These are phyloP conservation scores for Lasiurus cinereus DNA, from an alignment of 2,113 vertebrate species.

Conservation along the genomic window DNA sequence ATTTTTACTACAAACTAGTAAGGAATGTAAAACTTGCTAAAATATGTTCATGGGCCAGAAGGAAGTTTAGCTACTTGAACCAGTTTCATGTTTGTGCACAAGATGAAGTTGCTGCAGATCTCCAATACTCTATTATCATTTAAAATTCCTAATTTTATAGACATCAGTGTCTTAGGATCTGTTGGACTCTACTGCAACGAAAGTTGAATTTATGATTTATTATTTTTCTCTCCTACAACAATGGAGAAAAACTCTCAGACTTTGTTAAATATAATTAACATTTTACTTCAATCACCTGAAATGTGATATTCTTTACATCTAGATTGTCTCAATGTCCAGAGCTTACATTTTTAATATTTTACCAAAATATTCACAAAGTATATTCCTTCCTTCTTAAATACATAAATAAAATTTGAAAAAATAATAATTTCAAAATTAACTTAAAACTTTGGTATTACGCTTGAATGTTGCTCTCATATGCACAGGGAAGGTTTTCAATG, in stretches of 20 bases:
- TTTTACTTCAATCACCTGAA: not conserved
- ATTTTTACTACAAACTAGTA: slow-evolving; percentile 19
- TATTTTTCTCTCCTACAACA: not conserved
- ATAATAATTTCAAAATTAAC: slow-evolving; percentile 26
- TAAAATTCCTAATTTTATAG: slow-evolving; percentile 10
- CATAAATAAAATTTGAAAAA: not conserved
- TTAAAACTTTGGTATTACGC: not conserved
- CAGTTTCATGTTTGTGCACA: not conserved
- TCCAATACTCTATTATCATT: not conserved
- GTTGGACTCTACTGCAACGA: not conserved
- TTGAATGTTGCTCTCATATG: slow-evolving; percentile 24
- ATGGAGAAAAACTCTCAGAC: not conserved
- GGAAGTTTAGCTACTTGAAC: not conserved
- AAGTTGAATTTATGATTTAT: not conserved
- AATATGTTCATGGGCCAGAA: not conserved
- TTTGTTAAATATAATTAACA: not conserved
- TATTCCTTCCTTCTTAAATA: not conserved
- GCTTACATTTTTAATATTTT: slow-evolving; percentile 41
- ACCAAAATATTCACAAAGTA: slow-evolving; percentile 23
- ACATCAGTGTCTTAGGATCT: not conserved
- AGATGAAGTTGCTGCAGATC: not conserved
- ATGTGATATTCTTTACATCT: not conserved
- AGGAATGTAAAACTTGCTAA: not conserved
- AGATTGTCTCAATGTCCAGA: slow-evolving; percentile 18
- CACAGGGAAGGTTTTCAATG: not conserved